Conservation (phyloP, 2,113 vertebrate species). For the Lanius collurio region DNA sequence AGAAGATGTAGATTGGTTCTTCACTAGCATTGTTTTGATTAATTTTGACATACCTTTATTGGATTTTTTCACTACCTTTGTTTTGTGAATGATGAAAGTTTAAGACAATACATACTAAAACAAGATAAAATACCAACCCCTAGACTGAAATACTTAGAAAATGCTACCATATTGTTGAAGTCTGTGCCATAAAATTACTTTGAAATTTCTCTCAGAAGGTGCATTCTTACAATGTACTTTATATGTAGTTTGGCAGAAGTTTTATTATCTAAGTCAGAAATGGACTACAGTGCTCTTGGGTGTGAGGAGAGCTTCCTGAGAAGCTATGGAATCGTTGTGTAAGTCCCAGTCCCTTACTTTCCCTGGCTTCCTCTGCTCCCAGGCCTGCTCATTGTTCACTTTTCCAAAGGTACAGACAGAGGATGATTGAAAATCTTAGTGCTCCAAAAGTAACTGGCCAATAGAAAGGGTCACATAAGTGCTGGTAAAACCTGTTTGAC, state of each 20-base stretch:
- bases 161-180: not conserved
- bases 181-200: not conserved
- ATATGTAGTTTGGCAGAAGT: not conserved
- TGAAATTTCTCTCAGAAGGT: not conserved
- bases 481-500: not conserved
- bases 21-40: not conserved
- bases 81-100: not conserved
- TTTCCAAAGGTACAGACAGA: not conserved
- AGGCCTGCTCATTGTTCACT: not conserved
- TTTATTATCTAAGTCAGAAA: not conserved
- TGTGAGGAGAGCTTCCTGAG: not conserved
- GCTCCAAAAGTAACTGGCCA: not conserved
- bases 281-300: not conserved
- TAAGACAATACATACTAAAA: not conserved
- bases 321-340: not conserved
- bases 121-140: not conserved
- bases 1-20: not conserved
- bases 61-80: not conserved
- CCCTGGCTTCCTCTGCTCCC: not conserved
- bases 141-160: not conserved
- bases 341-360: not conserved
- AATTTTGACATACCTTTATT: not conserved
- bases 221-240: not conserved
- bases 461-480: not conserved
- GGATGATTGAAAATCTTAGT: not conserved